A percentile compares a stretch with the other conserved stretches of the same genome.
Conservation (phyloP, 2,113 vertebrate genomes). For the Danionella cerebrum region DNA sequence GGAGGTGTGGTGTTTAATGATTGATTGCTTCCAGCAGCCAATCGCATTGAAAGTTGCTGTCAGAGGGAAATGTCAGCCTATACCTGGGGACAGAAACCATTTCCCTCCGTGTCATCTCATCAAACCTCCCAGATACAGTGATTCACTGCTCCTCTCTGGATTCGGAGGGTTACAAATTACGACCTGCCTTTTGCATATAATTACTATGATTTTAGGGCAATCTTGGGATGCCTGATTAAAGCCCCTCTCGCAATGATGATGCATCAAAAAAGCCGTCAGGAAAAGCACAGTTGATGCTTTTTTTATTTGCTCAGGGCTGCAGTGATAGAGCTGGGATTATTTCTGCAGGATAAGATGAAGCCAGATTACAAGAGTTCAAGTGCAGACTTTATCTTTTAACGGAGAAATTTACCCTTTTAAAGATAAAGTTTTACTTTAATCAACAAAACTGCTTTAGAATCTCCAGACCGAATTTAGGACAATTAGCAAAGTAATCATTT, state of each 20-base stretch:
- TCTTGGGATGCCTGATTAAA: constrained; percentile 32
- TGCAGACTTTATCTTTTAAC: too few relatives aligned
- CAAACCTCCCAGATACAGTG: constrained; percentile 9
- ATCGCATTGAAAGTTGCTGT: not conserved
- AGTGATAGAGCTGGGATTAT: constrained; percentile 29
- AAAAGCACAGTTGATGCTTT: not conserved
- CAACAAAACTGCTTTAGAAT: too few relatives aligned
- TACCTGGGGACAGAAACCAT: not conserved
- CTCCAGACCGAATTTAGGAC: too few relatives aligned
- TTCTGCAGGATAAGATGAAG: not conserved
- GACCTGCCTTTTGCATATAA: constrained; percentile 24
- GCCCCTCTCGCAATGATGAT: constrained; percentile 24
- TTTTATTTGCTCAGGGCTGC: constrained; percentile 11
- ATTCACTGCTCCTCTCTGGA: not conserved
- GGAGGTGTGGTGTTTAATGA: not conserved
- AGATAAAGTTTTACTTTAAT: too few relatives aligned
- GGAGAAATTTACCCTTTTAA: too few relatives aligned
- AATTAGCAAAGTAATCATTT: too few relatives aligned
- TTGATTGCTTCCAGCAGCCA: not conserved
- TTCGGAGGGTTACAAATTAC: not conserved
- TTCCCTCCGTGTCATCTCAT: not conserved
- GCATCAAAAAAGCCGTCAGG: constrained; percentile 20
- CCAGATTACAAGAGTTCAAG: constrained; percentile 7
- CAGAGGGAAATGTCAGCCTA: constrained; percentile 1
- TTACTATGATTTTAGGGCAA: constrained; percentile 40